A percentile compares a stretch with the other conserved stretches of the same genome.
These are phyloP conservation scores for Tetragonula clypearis DNA, from an alignment of 1,140 invertebrate genomes.

Conservation along the genomic window DNA sequence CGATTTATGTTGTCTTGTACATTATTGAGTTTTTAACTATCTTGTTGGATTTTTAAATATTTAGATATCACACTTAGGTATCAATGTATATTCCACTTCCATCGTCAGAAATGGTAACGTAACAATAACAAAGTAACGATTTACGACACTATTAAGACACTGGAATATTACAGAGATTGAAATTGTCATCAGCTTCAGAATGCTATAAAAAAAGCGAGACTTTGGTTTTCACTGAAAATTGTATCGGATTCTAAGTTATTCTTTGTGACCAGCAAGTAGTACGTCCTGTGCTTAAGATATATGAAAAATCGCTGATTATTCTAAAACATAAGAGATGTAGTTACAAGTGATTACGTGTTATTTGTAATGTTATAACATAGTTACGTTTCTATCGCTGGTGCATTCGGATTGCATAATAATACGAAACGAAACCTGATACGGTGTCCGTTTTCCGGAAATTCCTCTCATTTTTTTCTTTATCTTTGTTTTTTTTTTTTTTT, in stretches of 20 bases:
- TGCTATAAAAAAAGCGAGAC: neutral
- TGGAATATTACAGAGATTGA: no score
- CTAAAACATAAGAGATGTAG: neutral
- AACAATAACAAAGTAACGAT: no score
- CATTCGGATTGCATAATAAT: conserved; percentile 19
- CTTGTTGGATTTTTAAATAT: no score
- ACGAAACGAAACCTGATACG: conserved; percentile 16
- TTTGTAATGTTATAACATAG: neutral
- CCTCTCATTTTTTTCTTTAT: neutral
- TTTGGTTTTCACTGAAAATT: neutral
- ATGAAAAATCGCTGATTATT: neutral
- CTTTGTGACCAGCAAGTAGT: neutral
- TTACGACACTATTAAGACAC: no score
- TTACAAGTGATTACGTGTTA: conserved; percentile 13
- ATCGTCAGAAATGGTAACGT: no score
- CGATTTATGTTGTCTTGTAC: neutral
- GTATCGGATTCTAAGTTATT: neutral
- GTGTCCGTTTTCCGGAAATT: conserved; percentile 16
- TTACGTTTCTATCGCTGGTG: neutral
- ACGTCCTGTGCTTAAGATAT: neutral
- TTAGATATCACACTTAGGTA: neutral
- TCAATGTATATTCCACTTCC: no score
- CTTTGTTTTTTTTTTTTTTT: neutral
- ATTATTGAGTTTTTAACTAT: neutral
- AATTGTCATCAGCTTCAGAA: no score